These are phyloP conservation scores for Chiroxiphia lanceolata DNA, from an alignment of 2,797 vertebrate species.

Conservation along the genomic window DNA sequence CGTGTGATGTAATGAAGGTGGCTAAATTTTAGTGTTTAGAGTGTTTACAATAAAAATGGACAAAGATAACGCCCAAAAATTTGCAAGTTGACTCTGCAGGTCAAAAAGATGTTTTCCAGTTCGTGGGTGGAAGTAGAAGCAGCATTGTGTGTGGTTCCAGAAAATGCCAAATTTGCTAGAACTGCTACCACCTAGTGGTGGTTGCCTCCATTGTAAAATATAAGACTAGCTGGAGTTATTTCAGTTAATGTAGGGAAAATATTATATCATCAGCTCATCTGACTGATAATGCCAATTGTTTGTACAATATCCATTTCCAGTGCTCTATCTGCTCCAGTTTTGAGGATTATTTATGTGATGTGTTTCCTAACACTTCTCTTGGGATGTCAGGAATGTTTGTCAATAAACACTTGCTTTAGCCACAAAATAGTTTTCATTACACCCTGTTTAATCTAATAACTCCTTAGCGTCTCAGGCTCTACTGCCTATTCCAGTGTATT, in stretches of 20 bases:
- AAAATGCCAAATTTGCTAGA: neutral
- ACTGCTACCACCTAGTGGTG: slow-evolving; percentile 66
- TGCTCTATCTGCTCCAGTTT: neutral
- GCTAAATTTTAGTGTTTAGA: neutral
- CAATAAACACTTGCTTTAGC: neutral
- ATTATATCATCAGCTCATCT: neutral
- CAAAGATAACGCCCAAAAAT: neutral
- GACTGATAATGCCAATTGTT: neutral
- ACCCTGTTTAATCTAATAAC: neutral
- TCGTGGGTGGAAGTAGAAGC: neutral
- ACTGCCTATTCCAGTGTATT: neutral
- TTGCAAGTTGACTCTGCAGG: neutral
- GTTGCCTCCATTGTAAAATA: neutral
- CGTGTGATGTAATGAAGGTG: neutral
- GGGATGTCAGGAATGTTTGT: neutral
- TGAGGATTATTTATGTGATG: neutral
- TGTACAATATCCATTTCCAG: neutral
- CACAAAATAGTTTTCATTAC: neutral
- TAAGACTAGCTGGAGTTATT: neutral
- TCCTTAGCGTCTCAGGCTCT: neutral
- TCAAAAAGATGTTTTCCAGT: neutral
- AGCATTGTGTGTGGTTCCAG: neutral
- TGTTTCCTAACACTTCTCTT: neutral
- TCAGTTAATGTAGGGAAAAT: neutral
- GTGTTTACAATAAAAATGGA: neutral